phyloP scores from a whole-genome alignment of 2,113 vertebrate genomes.

The Cisticola juncidis region DNA sequence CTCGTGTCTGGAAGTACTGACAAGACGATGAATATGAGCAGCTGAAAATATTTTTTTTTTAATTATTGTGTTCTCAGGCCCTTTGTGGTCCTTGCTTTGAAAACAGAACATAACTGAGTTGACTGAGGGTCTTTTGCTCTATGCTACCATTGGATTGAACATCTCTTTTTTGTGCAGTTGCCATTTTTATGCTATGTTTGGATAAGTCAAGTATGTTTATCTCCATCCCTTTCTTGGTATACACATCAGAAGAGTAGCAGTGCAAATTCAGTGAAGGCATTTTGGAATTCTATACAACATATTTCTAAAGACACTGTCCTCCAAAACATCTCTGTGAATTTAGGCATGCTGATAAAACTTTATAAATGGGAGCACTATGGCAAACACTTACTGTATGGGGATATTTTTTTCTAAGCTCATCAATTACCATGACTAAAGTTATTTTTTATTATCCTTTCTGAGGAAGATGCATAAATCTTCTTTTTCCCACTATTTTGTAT shows the following conservation, averaged over 20 bases:
- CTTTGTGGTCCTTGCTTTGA: not conserved
- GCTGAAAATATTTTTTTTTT: not conserved
- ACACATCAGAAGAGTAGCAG: not conserved
- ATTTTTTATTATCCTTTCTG: not conserved
- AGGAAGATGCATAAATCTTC: not conserved
- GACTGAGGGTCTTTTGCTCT: not conserved
- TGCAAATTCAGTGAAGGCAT: not conserved
- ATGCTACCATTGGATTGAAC: not conserved
- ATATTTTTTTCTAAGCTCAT: not conserved
- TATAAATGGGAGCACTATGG: not conserved
- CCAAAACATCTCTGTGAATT: not conserved
- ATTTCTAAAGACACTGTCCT: not conserved
- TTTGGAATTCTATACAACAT: not conserved
- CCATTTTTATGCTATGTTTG: not conserved
- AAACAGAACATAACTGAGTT: not conserved
- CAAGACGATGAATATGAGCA: not conserved
- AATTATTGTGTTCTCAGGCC: not conserved
- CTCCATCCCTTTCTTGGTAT: not conserved
- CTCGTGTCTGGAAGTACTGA: not conserved
- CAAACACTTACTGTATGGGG: accelerated
- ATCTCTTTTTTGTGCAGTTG: not conserved
- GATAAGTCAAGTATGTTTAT: not conserved
- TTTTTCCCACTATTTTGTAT: not conserved
- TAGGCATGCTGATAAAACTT: not conserved
- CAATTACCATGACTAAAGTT: not conserved